Evolutionary conservation across 92 coral and sea anemone species (phyloP).

Genomic region (Heliopora coerulea): DNA sequence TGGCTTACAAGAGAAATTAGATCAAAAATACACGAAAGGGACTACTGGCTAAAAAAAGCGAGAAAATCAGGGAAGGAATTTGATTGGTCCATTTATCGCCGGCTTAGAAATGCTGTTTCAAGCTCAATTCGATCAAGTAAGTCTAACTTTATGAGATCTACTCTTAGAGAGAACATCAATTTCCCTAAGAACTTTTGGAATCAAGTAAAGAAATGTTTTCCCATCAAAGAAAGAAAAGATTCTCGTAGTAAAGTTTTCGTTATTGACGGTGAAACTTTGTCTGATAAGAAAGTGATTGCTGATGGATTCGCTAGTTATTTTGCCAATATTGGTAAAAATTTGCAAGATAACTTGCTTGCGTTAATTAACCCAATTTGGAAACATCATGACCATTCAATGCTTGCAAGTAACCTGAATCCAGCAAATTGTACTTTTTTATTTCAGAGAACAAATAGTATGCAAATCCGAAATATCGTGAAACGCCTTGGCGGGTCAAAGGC

Average conservation of each 20-base stretch:
- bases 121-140: conserved; percentile 8
- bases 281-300: conserved; percentile 5
- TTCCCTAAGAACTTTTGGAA: conserved; percentile 15
- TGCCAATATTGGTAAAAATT: conserved; percentile 1
- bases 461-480: conserved; percentile 8
- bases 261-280: background rate
- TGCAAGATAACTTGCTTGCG: background rate
- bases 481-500: background rate
- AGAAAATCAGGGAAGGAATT: conserved; percentile 15
- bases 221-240: conserved; percentile 2
- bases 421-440: conserved; percentile 3
- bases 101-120: conserved; percentile 13
- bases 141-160: conserved; percentile 2
- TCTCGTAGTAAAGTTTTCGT: background rate
- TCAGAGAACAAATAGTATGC: background rate
- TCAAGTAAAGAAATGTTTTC: conserved; percentile 28
- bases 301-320: conserved; percentile 16
- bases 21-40: conserved; percentile 9
- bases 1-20: conserved; percentile 26
- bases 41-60: conserved; percentile 1
- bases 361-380: background rate
- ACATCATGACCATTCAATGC: conserved; percentile 18
- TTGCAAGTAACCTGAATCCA: background rate
- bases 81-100: conserved; percentile 24
- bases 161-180: conserved; percentile 25